Evolutionary conservation across 1,140 invertebrate species (phyloP).

Genomic region (Dufourea novaeangliae): DNA sequence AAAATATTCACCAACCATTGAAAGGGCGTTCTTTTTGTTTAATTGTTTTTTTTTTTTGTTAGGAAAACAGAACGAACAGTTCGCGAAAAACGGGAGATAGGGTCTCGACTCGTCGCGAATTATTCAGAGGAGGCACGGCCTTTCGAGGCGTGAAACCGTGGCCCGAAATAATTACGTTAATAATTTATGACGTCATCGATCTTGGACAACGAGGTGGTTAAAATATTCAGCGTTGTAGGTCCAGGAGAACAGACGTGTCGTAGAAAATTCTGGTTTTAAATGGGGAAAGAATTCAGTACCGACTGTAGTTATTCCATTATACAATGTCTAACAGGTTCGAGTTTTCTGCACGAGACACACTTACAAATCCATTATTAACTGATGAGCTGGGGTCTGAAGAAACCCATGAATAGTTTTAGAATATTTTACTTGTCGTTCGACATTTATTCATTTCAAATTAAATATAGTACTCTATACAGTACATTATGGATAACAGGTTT

Average conservation of each 20-base stretch:
- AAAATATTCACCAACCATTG: neutral
- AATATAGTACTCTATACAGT: no score
- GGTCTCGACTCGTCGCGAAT: conserved; percentile 2
- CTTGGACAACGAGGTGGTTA: neutral
- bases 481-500: no score
- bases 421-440: no score
- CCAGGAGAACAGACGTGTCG: neutral
- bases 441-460: no score
- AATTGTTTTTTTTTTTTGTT: no score
- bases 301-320: no score
- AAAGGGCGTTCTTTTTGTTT: neutral
- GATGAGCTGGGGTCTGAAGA: no score
- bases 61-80: neutral
- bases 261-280: neutral
- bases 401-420: no score
- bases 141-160: neutral
- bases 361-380: no score
- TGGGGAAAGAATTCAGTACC: no score
- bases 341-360: no score
- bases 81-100: neutral
- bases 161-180: conserved; percentile 27
- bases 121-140: conserved; percentile 19
- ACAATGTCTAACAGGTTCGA: no score
- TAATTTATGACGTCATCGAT: conserved; percentile 34
- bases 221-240: conserved; percentile 5